Evolutionary conservation across 2,797 vertebrate genomes (phyloP).

Genomic region (Micrastur ruficollis): DNA sequence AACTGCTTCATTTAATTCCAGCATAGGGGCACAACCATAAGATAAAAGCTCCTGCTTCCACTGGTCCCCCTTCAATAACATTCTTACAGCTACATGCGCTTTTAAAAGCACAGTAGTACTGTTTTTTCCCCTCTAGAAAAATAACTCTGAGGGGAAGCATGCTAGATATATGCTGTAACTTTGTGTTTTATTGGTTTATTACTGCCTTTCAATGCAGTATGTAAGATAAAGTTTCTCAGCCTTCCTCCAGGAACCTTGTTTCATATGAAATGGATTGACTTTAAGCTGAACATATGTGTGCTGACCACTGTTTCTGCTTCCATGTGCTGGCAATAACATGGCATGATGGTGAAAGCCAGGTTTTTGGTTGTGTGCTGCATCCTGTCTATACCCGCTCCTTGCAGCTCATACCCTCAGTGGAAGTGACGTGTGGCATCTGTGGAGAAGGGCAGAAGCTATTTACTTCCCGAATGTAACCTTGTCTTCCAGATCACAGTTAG

Average conservation of each 20-base stretch:
- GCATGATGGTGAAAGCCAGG: not conserved
- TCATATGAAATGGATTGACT: not conserved
- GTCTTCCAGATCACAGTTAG: not conserved
- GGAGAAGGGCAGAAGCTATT: not conserved
- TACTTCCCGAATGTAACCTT: not conserved
- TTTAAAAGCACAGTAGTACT: not conserved
- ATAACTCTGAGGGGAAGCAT: not conserved
- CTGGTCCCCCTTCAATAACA: not conserved
- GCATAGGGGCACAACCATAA: not conserved
- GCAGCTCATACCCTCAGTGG: not conserved
- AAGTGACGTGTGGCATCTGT: not conserved
- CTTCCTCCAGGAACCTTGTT: not conserved
- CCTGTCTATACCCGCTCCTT: not conserved
- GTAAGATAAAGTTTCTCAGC: not conserved
- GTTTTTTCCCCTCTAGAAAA: not conserved
- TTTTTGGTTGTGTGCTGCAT: not conserved
- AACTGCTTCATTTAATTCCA: not conserved
- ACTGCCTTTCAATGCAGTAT: not conserved
- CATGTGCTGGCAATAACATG: fast-evolving
- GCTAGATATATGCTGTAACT: not conserved
- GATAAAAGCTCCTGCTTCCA: not conserved
- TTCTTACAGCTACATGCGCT: not conserved
- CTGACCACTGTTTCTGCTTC: not conserved
- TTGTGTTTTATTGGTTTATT: not conserved
- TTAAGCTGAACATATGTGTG: not conserved